Percentiles rank a stretch among this genome's conserved stretches.
phyloP scores from a whole-genome alignment of 2,888 invertebrate species.

The Aspidiotus destructor region DNA sequence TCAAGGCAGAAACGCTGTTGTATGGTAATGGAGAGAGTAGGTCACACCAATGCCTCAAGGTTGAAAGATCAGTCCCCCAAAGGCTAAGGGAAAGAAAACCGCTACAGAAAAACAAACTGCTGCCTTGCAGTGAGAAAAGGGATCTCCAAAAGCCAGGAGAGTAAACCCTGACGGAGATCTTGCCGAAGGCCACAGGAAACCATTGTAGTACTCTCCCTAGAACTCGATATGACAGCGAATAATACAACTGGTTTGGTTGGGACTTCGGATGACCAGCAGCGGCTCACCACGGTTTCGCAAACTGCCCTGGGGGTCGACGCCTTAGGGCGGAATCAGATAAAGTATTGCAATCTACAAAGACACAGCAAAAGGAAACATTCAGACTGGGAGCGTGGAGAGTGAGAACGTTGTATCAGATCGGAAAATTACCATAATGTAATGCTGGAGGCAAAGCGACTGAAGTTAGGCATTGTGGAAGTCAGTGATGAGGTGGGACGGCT shows the following conservation, averaged over 20 bases:
- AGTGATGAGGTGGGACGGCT: not conserved
- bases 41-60: too few relatives aligned
- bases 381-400: not conserved
- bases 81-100: too few relatives aligned
- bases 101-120: too few relatives aligned
- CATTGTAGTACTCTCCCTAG: not conserved
- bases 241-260: not conserved
- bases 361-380: not conserved
- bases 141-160: not conserved
- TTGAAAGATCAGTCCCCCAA: too few relatives aligned
- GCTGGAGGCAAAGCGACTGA: not conserved
- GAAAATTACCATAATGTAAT: not conserved
- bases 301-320: not conserved
- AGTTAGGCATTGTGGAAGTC: not conserved
- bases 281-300: not conserved
- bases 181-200: not conserved
- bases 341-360: not conserved
- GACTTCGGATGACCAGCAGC: conserved; percentile 1
- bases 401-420: not conserved
- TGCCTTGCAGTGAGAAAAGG: too few relatives aligned
- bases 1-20: too few relatives aligned
- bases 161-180: not conserved
- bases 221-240: not conserved
- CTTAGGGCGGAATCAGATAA: not conserved
- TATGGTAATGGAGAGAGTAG: too few relatives aligned